Evolutionary conservation across 2,113 vertebrate genomes (phyloP), one percentile per base, ranked within the genome.

Genomic region (Cranoglanis bouderius): DNA sequence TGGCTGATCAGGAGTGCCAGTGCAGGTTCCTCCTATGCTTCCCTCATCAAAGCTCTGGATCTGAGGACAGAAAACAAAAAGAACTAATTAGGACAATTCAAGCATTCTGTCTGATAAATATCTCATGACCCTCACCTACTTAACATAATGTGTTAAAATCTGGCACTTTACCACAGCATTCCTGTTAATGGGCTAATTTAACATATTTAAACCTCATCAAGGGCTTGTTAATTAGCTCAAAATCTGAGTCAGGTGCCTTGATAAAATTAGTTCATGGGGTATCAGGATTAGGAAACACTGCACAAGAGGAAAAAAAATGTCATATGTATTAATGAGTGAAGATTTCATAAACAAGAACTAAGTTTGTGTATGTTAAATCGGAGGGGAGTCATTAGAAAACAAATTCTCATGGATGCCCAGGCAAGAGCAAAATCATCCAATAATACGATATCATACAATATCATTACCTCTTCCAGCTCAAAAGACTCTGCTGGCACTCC

Each of bases 1-100:
- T 90, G 86, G 81, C 55, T 77, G 38, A 80, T 92, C 92, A 70
- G 90, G 18, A 53, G 82, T 88, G 85, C 91, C 91, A 10, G 3
- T 72, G 46, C 32, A 87, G 83, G 49, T 92, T 70, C 92, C 92
- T 35, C 84, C 65, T 9, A 92, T 18, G 53, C 90, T 92, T 84
- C 89, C 86, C 21, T 95, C 93, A 19, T 95, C 94, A 84, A 94
- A 94, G 89, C 95, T 95, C 51, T 93, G 92, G 49, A 95, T 92
- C 94, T 95, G 89, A 13, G 70, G 88, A 19, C 85, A 61, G 35
- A 84, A 65, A 77, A 86, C 46, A 86, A 14, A 65, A 1, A 82
- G 61, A 89, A 59, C 29, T 77, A 82, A 6, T 13, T 32, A 49
- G 14, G 7, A 49, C 2, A 43, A 43, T 26, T 83, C 35, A 29